Conservation (phyloP, 2,113 vertebrate genomes). For the Caracal caracal region DNA sequence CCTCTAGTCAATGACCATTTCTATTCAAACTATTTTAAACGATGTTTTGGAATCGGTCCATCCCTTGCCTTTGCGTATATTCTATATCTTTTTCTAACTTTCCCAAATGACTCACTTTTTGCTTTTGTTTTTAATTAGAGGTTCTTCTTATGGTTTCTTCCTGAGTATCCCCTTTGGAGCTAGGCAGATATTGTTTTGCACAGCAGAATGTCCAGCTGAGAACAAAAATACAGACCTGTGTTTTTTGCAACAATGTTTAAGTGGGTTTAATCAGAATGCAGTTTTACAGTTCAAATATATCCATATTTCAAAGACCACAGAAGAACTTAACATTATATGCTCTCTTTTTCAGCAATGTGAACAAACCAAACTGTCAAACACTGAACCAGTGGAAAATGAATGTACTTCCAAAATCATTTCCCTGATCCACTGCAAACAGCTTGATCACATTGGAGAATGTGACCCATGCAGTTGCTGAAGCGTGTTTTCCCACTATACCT, state of each 20-base stretch:
- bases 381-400: neutral
- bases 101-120: constrained; percentile 60
- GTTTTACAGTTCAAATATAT: neutral
- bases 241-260: neutral
- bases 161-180: constrained; percentile 57
- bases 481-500: constrained; percentile 38
- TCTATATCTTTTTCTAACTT: constrained; percentile 51
- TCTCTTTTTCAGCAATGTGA: constrained; percentile 14
- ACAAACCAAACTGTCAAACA: constrained; percentile 46
- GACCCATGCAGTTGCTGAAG: neutral
- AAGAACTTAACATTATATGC: neutral
- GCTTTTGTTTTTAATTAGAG: constrained; percentile 71
- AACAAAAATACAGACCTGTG: constrained; percentile 10
- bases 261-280: constrained; percentile 28
- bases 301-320: constrained; percentile 22
- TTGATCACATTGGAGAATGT: constrained; percentile 39
- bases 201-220: constrained; percentile 43
- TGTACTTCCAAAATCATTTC: constrained; percentile 21
- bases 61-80: constrained; percentile 32
- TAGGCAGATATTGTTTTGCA: constrained; percentile 56
- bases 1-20: constrained; percentile 7
- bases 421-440: neutral
- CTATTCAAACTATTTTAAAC: constrained; percentile 46
- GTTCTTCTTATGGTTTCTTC: constrained; percentile 53
- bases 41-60: constrained; percentile 36